Base-by-base conservation (phyloP, 2,113 vertebrate species). In the Myiozetetes cayanensis region DNA sequence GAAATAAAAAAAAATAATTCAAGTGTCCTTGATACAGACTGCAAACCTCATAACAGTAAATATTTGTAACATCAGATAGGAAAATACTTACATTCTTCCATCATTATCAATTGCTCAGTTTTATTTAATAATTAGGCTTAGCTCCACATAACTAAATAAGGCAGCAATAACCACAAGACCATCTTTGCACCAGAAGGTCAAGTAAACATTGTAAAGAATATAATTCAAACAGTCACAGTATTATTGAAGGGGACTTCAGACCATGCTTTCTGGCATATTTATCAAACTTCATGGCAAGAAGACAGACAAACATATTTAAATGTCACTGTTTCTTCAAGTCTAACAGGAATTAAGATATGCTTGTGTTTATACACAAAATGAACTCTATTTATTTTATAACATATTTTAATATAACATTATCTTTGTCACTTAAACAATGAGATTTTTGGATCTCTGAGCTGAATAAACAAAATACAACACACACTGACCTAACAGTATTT, bases 121-220 rank as follows among this genome's bases (percentile, higher is more conserved):
- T 86, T 59, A 88, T 80, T 71, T 72, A 90, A 93, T 75, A 81
- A 63, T 67, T n/a, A 84, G 35, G 15, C 61, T 81, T 75, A 81
- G 61, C 35, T 83, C 30, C 28, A 75, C 49, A 75, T 47, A 92
- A 93, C 90, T 91, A 95, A 96, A 88, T 94, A 96, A 96, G 85
- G 93, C 56, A 96, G 68, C 61, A 90, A 84, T 33, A 65, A 77
- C 53, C 47, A 90, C 8, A 18, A 86, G 61, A 63, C 1, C 0
- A 92, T 90, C 56, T 84, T 61, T 67, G 47, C 1, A 16, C 72
- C 75, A 92, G 61, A 75, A 86, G 63, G 76, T 72, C 79, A 96
- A 80, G 46, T 79, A 95, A 96, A 93, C 76, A 79, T 21, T 5
- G 4, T 65, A 62, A 50, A 81, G 46, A 87, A 75, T 39, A 49